These are phyloP conservation scores for Theristicus caerulescens DNA, from an alignment of 2,113 vertebrate species.

Conservation along the genomic window DNA sequence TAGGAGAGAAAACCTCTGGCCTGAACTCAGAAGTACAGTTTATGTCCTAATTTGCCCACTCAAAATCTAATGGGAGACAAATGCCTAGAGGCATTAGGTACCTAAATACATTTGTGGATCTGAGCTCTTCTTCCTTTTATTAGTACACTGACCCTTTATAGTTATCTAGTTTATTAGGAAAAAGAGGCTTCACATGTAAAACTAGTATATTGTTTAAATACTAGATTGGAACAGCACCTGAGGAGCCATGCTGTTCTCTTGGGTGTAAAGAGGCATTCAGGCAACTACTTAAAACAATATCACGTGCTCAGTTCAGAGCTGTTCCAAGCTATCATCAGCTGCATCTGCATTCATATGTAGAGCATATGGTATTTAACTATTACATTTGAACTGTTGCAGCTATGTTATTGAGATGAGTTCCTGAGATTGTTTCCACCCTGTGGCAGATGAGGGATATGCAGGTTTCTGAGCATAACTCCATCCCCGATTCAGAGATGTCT, in stretches of 20 bases:
- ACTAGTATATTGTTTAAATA: neutral
- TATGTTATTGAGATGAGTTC: neutral
- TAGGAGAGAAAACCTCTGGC: neutral
- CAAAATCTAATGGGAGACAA: neutral
- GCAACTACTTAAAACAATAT: neutral
- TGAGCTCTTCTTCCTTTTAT: neutral
- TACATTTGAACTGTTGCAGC: neutral
- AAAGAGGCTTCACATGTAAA: neutral
- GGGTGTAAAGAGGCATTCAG: neutral
- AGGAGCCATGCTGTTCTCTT: neutral
- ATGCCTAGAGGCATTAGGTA: neutral
- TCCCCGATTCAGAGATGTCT: neutral
- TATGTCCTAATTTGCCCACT: neutral
- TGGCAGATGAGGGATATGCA: neutral
- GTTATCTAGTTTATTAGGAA: neutral
- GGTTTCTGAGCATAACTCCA: neutral
- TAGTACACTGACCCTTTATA: neutral
- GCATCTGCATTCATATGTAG: neutral
- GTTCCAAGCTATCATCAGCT: neutral
- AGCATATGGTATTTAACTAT: neutral
- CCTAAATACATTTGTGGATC: neutral
- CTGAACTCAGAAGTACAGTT: neutral
- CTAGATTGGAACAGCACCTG: neutral
- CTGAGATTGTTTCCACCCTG: conserved; percentile 3
- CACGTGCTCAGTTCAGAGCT: neutral